Percentiles rank a stretch among this genome's conserved stretches.
Conservation (phyloP, 92 coral and sea anemone genomes). For the Muricea muricata region DNA sequence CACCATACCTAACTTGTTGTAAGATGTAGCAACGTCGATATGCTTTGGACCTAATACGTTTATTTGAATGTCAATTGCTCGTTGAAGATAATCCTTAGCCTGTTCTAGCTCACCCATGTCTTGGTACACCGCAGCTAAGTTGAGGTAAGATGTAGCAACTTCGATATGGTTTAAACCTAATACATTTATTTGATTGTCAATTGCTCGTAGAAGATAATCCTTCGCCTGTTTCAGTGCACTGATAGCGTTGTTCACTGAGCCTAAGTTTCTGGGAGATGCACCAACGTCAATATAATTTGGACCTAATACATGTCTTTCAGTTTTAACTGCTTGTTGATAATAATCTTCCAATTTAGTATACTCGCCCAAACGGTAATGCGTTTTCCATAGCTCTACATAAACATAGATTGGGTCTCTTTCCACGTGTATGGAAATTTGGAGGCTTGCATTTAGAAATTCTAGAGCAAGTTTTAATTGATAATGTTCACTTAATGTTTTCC, state of each 20-base stretch:
- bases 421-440: slow-evolving; percentile 2
- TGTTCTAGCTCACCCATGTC: neutral
- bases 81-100: too few relatives aligned
- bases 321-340: neutral
- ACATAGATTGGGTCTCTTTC: slow-evolving; percentile 1
- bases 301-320: slow-evolving; percentile 17
- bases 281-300: slow-evolving; percentile 34
- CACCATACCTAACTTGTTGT: too few relatives aligned
- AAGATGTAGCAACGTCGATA: too few relatives aligned
- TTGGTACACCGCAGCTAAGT: too few relatives aligned
- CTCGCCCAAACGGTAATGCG: slow-evolving; percentile 1
- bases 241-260: neutral
- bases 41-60: too few relatives aligned
- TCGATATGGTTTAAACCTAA: too few relatives aligned
- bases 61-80: too few relatives aligned
- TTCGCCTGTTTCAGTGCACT: slow-evolving; percentile 26
- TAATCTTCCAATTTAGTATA: slow-evolving; percentile 16
- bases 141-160: too few relatives aligned
- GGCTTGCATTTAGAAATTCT: neutral
- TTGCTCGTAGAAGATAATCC: slow-evolving; percentile 32
- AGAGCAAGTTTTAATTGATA: neutral
- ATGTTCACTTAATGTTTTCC: neutral
- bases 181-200: neutral
- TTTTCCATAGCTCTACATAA: slow-evolving; percentile 18
- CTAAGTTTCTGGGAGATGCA: neutral